Evolutionary conservation across 2,113 vertebrate species (phyloP), one percentile per base, ranked within the genome.

Genomic region (Takifugu flavidus): DNA sequence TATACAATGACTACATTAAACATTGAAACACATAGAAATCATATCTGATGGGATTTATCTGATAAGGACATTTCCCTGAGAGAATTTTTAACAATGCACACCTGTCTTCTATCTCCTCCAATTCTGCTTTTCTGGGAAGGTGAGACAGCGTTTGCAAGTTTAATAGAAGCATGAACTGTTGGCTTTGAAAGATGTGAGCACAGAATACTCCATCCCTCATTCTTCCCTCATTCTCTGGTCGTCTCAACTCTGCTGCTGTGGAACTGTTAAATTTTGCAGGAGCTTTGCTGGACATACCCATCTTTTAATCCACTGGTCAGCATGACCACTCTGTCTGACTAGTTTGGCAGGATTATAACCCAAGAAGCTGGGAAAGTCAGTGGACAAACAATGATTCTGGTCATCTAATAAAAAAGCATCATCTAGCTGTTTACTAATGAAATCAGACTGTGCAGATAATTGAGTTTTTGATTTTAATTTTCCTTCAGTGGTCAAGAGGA

Each of bases 181-280:
- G 25, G 53, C 57, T 62, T 70, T 73, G 63, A 74, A 65, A 59
- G 5, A 1, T 59, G 62, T 49, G 53, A 47, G 42, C 26, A 25
- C 44, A 25, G 1, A 29, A n/a, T 44, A 39, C 2, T 20, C 44
- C 59, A 1, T 20, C 25, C 55, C 34, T 25, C 14, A 11, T 13
- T 43, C 25, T 31, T 29, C 3, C 25, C 5, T 28, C 27, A 13
- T 2, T 49, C 59, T 52, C 46, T 45, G n/a, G 25, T 51, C 43
- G 52, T 39, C 53, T 70, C 49, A 65, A 29, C 62, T 65, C 73
- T 67, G 53, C 75, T 75, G 73, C 71, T 67, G 56, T 25, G 44
- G 55, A 77, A 39, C 56, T 70, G 76, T 79, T 77, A 63, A 79
- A 82, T 80, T 60, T 75, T 84, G 60, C 74, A 78, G 75, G 49